Evolutionary conservation across 2,797 vertebrate species (phyloP).

Genomic region (Cynodonichthys magdalenae): DNA sequence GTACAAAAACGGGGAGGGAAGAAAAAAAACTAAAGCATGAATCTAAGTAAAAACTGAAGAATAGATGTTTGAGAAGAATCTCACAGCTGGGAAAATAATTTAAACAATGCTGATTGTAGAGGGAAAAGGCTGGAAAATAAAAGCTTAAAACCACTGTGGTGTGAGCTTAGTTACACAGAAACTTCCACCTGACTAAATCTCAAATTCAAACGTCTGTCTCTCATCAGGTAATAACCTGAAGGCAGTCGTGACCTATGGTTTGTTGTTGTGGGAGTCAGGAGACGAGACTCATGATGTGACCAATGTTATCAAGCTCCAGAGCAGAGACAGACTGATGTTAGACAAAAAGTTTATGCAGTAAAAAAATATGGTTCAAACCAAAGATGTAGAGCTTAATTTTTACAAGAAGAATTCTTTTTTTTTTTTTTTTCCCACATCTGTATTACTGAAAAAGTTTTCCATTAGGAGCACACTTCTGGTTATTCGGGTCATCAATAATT

Average conservation of each 20-base stretch:
- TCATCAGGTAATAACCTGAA: slow-evolving; percentile 27
- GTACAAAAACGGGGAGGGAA: neutral
- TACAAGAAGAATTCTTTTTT: neutral
- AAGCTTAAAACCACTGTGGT: neutral
- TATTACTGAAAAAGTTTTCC: slow-evolving; percentile 49
- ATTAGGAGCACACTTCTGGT: slow-evolving; percentile 50
- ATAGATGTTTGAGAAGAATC: slow-evolving; percentile 3
- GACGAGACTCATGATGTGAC: slow-evolving; percentile 35
- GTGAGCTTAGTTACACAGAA: slow-evolving; percentile 4
- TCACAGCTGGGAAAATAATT: neutral
- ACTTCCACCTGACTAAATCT: slow-evolving; percentile 13
- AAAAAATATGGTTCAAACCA: slow-evolving; percentile 53
- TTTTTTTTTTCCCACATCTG: neutral
- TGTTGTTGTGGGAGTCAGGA: slow-evolving; percentile 36
- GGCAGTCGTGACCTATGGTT: slow-evolving; percentile 51
- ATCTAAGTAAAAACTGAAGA: neutral
- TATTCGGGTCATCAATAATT: slow-evolving; percentile 61
- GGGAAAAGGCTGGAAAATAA: neutral
- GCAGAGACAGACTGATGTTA: slow-evolving; percentile 9
- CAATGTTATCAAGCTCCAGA: slow-evolving; percentile 8
- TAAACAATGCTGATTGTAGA: neutral
- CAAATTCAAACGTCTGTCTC: slow-evolving; percentile 17
- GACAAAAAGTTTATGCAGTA: slow-evolving; percentile 27
- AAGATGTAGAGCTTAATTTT: slow-evolving; percentile 18
- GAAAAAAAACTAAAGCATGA: neutral